These are phyloP conservation scores for Embiotoca jacksoni DNA, from an alignment of 2,113 vertebrate species.

Conservation along the genomic window DNA sequence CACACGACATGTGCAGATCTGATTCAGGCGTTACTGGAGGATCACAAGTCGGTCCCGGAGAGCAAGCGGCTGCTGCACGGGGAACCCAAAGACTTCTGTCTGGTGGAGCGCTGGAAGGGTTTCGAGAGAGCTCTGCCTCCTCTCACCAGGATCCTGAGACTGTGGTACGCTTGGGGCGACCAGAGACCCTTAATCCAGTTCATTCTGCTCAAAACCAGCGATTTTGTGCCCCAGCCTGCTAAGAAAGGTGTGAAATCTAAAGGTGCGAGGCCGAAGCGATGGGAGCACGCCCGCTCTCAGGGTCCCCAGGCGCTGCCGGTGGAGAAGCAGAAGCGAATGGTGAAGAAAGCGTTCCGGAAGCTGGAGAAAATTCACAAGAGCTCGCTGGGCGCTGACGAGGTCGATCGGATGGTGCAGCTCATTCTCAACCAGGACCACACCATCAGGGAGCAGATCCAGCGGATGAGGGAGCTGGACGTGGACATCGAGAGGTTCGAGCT, in stretches of 20 bases:
- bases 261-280: constrained; percentile 83
- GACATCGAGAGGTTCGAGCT: constrained; percentile 89
- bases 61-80: constrained; percentile 89
- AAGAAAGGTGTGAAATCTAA: constrained; percentile 87
- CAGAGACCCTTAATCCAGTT: constrained; percentile 92
- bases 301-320: constrained; percentile 86
- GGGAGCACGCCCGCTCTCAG: constrained; percentile 84
- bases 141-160: constrained; percentile 91
- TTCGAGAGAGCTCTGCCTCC: constrained; percentile 93
- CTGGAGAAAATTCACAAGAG: constrained; percentile 91
- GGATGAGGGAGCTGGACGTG: constrained; percentile 90
- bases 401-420: constrained; percentile 91
- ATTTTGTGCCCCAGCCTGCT: constrained; percentile 86
- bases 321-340: constrained; percentile 93
- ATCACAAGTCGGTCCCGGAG: constrained; percentile 87
- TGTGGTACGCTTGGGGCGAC: constrained; percentile 96
- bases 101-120: constrained; percentile 95
- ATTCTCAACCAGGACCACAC: constrained; percentile 95
- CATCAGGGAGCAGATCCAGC: constrained; percentile 92
- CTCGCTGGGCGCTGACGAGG: constrained; percentile 82
- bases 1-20: constrained; percentile 93
- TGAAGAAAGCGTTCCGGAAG: constrained; percentile 94
- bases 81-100: constrained; percentile 91
- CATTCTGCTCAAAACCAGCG: constrained; percentile 89
- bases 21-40: constrained; percentile 93